Percentiles rank a stretch among this genome's conserved stretches.
Conservation (phyloP, 2,113 vertebrate genomes). For the Cygnus atratus region DNA sequence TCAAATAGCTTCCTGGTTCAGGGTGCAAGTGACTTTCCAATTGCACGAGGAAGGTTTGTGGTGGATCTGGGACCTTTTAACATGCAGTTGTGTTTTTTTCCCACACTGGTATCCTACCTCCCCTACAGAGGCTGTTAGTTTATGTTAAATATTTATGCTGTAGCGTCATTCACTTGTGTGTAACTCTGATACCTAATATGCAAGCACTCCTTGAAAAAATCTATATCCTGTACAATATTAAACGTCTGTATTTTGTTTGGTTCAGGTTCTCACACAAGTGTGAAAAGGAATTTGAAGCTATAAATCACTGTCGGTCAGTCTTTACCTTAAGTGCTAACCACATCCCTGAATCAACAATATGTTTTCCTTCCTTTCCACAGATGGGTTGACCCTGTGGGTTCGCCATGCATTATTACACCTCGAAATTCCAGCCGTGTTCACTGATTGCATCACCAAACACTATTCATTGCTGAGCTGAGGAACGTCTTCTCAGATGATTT, state of each 20-base stretch:
- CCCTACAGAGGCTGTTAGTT: not conserved
- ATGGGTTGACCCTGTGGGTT: conserved; percentile 41
- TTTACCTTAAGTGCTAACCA: conserved; percentile 73
- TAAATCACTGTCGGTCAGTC: conserved; percentile 61
- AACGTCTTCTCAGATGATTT: conserved; percentile 27
- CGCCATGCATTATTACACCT: conserved; percentile 49
- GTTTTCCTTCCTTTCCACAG: conserved; percentile 66
- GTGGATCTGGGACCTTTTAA: not conserved
- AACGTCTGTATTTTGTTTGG: conserved; percentile 67
- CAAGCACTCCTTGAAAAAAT: conserved; percentile 35
- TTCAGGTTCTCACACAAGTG: conserved; percentile 64
- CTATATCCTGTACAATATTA: conserved; percentile 66
- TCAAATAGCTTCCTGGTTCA: not conserved
- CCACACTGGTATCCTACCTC: not conserved
- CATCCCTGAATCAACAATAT: conserved; percentile 70
- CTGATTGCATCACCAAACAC: conserved; percentile 49
- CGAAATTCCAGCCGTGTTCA: conserved; percentile 4
- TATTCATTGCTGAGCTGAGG: conserved; percentile 6
- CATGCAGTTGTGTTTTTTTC: not conserved
- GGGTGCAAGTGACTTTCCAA: not conserved
- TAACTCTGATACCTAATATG: conserved; percentile 33
- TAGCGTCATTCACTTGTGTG: conserved; percentile 8
- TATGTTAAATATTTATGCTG: conserved; percentile 35
- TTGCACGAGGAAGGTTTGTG: not conserved
- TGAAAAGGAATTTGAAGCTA: conserved; percentile 69